phyloP scores from a whole-genome alignment of 2,888 invertebrate species.

The Parelbella ahira region DNA sequence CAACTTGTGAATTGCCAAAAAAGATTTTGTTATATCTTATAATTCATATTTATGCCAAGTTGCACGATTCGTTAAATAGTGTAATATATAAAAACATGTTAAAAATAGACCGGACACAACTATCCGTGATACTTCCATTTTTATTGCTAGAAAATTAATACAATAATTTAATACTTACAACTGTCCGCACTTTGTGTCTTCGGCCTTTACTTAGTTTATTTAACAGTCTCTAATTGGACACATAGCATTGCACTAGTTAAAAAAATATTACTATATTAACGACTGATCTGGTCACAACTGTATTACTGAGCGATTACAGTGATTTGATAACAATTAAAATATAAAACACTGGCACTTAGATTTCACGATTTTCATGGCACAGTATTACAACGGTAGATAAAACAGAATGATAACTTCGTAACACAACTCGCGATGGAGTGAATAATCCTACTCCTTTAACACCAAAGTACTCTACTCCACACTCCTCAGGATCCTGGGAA shows the following conservation, averaged over 20 bases:
- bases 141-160: not conserved
- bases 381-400: conserved; percentile 31
- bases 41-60: conserved; percentile 6
- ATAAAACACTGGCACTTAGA: conserved; percentile 26
- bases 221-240: conserved; percentile 49
- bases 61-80: not conserved
- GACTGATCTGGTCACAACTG: conserved; percentile 45
- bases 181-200: conserved; percentile 21
- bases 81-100: conserved; percentile 8
- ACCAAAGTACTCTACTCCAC: conserved; percentile 38
- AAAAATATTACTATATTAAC: conserved; percentile 48
- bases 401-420: conserved; percentile 31
- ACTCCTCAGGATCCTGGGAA: conserved; percentile 27
- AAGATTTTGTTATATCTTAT: not conserved
- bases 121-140: not conserved
- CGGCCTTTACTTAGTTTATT: conserved; percentile 46
- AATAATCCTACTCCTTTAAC: conserved; percentile 34
- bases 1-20: conserved; percentile 8
- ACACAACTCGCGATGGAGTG: conserved; percentile 33
- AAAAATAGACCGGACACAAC: conserved; percentile 13
- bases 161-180: conserved; percentile 30
- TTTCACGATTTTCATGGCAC: conserved; percentile 37
- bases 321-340: conserved; percentile 30
- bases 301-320: conserved; percentile 32
- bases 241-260: conserved; percentile 47